Base-by-base conservation (phyloP, 2,888 invertebrate genomes). In the Vannuccia rotundouncinata region DNA sequence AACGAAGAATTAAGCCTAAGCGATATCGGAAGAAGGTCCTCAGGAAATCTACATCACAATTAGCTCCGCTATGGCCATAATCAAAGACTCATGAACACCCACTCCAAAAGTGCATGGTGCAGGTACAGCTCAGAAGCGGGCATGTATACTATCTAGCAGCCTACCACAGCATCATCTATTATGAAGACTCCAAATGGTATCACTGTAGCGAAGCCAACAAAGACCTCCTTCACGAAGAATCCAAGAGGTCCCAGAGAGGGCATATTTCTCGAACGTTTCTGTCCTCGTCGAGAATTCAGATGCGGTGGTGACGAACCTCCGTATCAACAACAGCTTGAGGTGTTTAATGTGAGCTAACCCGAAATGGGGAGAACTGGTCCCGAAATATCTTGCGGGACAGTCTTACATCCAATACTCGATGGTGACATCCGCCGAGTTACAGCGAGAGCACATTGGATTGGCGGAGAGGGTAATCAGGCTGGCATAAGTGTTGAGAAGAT, bases 151-250 rank as follows among this genome's bases (percentile, higher is more conserved):
- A 66, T 27, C 66, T 66, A 66, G 66, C 66, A 27, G 66, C 66
- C 66, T 66, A n/a, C 66, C 66, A 27, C 66, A 66, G 66, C 66
- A 66, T 66, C 66, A 66, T 66, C 66, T 22, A 66, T 66, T 22
- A 66, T 27, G 66, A 66, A 66, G 10, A 66, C 66, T 27, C 66
- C 25, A 66, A 22, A 66, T 13, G 66, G 22, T 27, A 17, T 17
- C 66, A 66, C 66, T 66, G 66, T 22, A 66, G 25, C 22, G 66
- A 66, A 66, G 66, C 66, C 66, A 66, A 66, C 66, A 27, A 66
- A 27, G 66, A 66, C 22, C 66, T 66, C 25, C 66, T 66, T 27
- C 66, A 66, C 25, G n/a, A n/a, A 22, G 66, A 27, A 17, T 66
- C 66, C 66, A 66, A 66, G 66, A 66, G 66, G 13, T 17, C 66